These are phyloP conservation scores for Rhamnusium bicolor DNA, from an alignment of 2,888 invertebrate species.

Conservation along the genomic window DNA sequence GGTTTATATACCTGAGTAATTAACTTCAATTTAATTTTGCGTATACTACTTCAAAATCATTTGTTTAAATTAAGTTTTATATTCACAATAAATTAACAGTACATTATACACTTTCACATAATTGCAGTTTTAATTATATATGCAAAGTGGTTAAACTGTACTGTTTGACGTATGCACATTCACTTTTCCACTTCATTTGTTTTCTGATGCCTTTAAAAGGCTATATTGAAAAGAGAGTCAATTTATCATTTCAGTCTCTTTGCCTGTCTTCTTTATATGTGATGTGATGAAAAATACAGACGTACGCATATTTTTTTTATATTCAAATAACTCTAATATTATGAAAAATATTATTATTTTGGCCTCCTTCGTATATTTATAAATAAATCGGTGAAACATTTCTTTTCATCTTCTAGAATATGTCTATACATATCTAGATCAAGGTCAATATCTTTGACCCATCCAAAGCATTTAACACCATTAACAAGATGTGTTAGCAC, in stretches of 20 bases:
- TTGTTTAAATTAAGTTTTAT: background rate
- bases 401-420: too few species aligned
- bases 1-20: background rate
- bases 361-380: too few species aligned
- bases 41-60: background rate
- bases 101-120: slow-evolving; percentile 35
- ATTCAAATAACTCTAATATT: too few species aligned
- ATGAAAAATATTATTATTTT: too few species aligned
- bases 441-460: too few species aligned
- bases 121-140: slow-evolving; percentile 37
- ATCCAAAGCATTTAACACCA: too few species aligned
- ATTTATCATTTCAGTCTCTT: slow-evolving; percentile 6
- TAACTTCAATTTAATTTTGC: background rate
- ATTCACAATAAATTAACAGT: slow-evolving; percentile 15
- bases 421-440: too few species aligned
- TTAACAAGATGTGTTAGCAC: too few species aligned
- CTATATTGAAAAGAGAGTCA: slow-evolving; percentile 10
- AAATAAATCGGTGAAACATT: too few species aligned
- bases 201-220: slow-evolving; percentile 20
- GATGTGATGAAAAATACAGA: too few species aligned
- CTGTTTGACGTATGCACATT: slow-evolving; percentile 20
- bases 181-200: slow-evolving; percentile 30
- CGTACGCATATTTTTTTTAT: background rate
- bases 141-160: slow-evolving; percentile 25
- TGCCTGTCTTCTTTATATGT: background rate